A percentile compares a stretch with the other conserved stretches of the same genome.
These are phyloP conservation scores for Pachypanchax playfairii DNA, from an alignment of 2,113 vertebrate genomes.

Conservation along the genomic window DNA sequence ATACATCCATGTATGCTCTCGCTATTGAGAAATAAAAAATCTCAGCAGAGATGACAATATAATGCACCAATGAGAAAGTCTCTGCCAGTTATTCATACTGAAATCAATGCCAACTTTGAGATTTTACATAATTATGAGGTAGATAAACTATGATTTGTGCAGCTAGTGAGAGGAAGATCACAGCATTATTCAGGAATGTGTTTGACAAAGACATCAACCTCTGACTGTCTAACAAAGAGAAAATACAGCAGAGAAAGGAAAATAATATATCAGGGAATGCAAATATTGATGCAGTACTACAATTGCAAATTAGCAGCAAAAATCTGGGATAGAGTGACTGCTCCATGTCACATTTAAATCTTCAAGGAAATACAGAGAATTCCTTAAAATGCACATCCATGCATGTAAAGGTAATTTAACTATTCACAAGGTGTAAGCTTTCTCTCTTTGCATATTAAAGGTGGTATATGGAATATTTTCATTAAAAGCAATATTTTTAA, in stretches of 20 bases:
- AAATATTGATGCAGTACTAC: conserved; percentile 73
- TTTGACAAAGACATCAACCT: conserved; percentile 67
- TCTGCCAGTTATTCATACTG: conserved; percentile 30
- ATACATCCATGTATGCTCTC: conserved; percentile 53
- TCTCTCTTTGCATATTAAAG: not conserved
- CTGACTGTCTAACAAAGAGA: conserved; percentile 75
- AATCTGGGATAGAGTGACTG: conserved; percentile 55
- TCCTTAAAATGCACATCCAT: conserved; percentile 27
- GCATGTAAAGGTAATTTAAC: conserved; percentile 15
- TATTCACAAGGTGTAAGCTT: not conserved
- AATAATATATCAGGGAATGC: conserved; percentile 70
- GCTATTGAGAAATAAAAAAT: conserved; percentile 41
- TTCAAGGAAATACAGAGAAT: conserved; percentile 17
- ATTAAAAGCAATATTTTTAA: too few species aligned
- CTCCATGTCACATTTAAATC: conserved; percentile 6
- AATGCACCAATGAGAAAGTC: conserved; percentile 27
- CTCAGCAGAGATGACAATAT: conserved; percentile 46
- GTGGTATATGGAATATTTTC: too few species aligned
- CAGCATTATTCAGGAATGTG: conserved; percentile 28
- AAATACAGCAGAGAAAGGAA: conserved; percentile 39
- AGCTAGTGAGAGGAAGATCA: conserved; percentile 11
- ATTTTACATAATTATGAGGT: conserved; percentile 40
- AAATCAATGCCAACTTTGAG: conserved; percentile 27
- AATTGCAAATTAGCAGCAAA: conserved; percentile 62
- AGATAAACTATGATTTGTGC: conserved; percentile 9